A percentile compares a stretch with the other conserved stretches of the same genome.
Conservation (phyloP, 2,113 vertebrate genomes). For the Oryzias celebensis region DNA sequence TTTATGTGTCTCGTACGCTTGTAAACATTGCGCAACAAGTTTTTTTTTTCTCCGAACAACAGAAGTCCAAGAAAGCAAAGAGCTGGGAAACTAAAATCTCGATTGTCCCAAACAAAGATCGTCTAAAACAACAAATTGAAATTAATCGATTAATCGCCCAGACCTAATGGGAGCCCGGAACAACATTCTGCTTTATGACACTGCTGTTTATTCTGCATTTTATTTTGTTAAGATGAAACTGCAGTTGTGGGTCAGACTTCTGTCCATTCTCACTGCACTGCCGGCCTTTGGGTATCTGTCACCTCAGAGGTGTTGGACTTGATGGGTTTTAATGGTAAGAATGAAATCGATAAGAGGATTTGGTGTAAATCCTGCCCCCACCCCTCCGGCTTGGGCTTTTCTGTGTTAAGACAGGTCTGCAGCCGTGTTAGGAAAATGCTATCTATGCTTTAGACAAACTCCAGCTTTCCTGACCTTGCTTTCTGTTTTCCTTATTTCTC, state of each 20-base stretch:
- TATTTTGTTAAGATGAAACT: too few relatives aligned
- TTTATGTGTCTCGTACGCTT: too few relatives aligned
- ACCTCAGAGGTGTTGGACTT: constrained; percentile 1
- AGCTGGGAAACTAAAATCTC: too few relatives aligned
- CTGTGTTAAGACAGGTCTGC: constrained; percentile 43
- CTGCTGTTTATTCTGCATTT: too few relatives aligned
- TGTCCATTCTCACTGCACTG: background rate
- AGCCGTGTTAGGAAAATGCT: constrained; percentile 40
- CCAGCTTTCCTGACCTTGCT: constrained; percentile 71
- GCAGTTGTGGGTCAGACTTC: too few relatives aligned
- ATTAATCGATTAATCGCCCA: too few relatives aligned
- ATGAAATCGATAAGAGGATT: constrained; percentile 22
- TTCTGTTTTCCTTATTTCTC: constrained; percentile 69
- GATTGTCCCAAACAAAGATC: too few relatives aligned
- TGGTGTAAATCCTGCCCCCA: constrained; percentile 31
- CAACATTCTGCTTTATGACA: background rate
- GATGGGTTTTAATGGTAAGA: constrained; percentile 22
- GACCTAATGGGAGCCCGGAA: background rate
- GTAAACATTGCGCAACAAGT: too few relatives aligned
- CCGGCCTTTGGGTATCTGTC: background rate
- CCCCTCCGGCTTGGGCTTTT: constrained; percentile 4
- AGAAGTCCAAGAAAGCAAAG: too few relatives aligned
- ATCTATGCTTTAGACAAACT: constrained; percentile 60
- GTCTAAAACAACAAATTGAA: too few relatives aligned
- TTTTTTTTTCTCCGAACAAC: too few relatives aligned